These are phyloP conservation scores for Drosophila mojavensis DNA, from an alignment of 1,140 invertebrate genomes.

Conservation along the genomic window DNA sequence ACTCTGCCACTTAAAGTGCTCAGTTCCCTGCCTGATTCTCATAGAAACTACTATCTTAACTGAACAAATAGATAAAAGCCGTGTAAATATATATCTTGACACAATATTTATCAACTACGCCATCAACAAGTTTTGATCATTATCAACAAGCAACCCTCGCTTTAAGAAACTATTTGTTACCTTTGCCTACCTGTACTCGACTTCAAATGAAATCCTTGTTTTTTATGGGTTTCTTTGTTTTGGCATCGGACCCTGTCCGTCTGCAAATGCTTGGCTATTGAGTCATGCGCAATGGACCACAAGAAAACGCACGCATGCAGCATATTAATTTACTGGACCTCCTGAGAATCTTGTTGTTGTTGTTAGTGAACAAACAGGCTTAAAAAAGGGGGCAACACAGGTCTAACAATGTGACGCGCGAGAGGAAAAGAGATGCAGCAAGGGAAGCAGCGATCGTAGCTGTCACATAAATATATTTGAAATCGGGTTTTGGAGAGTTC, in stretches of 20 bases:
- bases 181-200: conserved; percentile 20
- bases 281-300: conserved; percentile 77
- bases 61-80: background rate
- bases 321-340: conserved; percentile 71
- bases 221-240: conserved; percentile 42
- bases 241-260: conserved; percentile 50
- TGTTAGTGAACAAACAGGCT: conserved; percentile 45
- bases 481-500: conserved; percentile 50
- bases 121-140: conserved; percentile 11
- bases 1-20: no score
- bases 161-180: conserved; percentile 2
- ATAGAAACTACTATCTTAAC: background rate
- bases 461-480: conserved; percentile 50
- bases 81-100: background rate
- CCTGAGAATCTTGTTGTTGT: conserved; percentile 22
- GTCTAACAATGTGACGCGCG: conserved; percentile 26
- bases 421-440: conserved; percentile 9
- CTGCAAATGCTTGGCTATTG: conserved; percentile 59
- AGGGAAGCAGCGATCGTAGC: conserved; percentile 34
- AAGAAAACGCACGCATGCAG: conserved; percentile 67
- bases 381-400: conserved; percentile 14
- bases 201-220: conserved; percentile 28
- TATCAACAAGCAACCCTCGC: conserved; percentile 1
- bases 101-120: background rate
- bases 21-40: no score